Evolutionary conservation across 2,797 vertebrate species (phyloP).

Genomic region (Sternarchorhynchus goeldii): DNA sequence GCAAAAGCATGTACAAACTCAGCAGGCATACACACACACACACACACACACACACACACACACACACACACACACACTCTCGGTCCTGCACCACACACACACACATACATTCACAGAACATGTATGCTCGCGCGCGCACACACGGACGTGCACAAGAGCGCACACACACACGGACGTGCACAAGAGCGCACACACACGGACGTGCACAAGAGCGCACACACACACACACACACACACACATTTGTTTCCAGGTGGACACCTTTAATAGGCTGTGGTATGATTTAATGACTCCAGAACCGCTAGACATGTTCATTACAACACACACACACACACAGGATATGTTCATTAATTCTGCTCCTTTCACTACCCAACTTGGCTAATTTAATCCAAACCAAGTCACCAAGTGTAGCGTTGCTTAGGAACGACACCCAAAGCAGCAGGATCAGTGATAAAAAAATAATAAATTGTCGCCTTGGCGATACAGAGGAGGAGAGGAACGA

Average conservation of each 20-base stretch:
- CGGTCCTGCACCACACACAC: not conserved
- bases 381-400: constrained; percentile 50
- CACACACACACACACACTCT: not conserved
- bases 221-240: not conserved
- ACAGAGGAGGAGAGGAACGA: not conserved
- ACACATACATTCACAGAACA: not conserved
- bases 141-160: not conserved
- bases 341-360: constrained; percentile 24
- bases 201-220: no score
- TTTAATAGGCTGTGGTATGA: constrained; percentile 10
- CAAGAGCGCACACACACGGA: no score
- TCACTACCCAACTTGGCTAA: constrained; percentile 43
- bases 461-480: not conserved
- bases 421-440: not conserved
- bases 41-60: not conserved
- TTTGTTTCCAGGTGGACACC: not conserved
- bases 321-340: not conserved
- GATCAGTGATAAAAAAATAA: not conserved
- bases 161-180: not conserved
- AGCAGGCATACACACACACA: not conserved
- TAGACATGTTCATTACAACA: no score
- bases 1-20: not conserved
- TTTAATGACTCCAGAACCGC: not conserved
- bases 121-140: no score
- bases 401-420: constrained; percentile 45